Evolutionary conservation across 2,888 invertebrate genomes (phyloP), one percentile per base, ranked within the genome.

Genomic region (Lochmaea capreae): DNA sequence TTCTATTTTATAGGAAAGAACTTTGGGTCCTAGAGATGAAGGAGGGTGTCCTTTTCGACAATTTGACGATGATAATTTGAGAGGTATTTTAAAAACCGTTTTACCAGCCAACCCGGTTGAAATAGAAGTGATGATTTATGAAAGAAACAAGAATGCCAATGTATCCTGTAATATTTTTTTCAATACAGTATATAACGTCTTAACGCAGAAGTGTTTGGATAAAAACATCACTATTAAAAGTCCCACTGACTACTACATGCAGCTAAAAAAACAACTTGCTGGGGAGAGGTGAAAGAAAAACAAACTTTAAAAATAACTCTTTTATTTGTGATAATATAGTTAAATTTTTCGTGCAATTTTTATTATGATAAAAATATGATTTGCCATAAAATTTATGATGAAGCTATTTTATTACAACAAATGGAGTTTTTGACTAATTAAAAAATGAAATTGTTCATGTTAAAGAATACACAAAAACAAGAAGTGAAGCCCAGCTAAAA

Each of bases 41-140:
- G 92, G 91, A 66, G 92, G 92, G 14, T 92, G 92, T 77, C 92
- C 92, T 2, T 92, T 92, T 78, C 89, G 89, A 80, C 88, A 89
- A 77, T 91, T 91, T 86, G 91, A 91, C 79, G 78, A 80, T 11
- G 78, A 81, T 54, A 87, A 86, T 76, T 86, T 91, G 82, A 76
- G 85, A 76, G 79, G 83, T 49, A 77, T 89, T 63, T 81, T 91
- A 43, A 76, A 79, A 58, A 70, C 54, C 11, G 39, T 75, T 22
- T 74, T 79, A 42, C 76, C 75, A 26, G 73, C 43, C 16, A 73
- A 73, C 22, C 63, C 75, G 12, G 76, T 78, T 52, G 77, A 79
- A 16, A 71, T 79, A 12, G 79, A 81, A 67, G 76, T 77, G n/a
- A 74, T 77, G 69, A 79, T 83, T 39, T 67, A 76, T 49, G 77